phyloP scores from a whole-genome alignment of 2,888 invertebrate species.

The Timandra comae region DNA sequence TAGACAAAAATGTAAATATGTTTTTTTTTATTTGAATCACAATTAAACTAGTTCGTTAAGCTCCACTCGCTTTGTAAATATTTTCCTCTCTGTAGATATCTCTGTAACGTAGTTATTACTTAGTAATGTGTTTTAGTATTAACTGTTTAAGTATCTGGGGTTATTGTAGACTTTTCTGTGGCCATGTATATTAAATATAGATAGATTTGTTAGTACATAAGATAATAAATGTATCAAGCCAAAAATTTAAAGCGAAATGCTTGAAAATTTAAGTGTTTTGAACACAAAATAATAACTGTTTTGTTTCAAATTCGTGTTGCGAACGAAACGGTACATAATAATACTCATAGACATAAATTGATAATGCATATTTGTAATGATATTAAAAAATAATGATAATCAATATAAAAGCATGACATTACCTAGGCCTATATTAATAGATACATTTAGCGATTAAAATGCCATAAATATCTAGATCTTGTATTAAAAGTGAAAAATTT shows the following conservation, averaged over 20 bases:
- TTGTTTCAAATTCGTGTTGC: conserved; percentile 52
- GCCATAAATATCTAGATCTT: conserved; percentile 15
- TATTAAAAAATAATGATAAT: conserved; percentile 11
- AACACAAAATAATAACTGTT: conserved; percentile 55
- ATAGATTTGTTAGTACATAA: conserved; percentile 45
- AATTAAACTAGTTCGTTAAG: conserved; percentile 5
- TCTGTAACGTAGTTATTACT: no score
- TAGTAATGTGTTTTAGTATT: conserved; percentile 20
- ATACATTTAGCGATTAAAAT: conserved; percentile 1
- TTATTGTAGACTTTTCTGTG: conserved; percentile 53
- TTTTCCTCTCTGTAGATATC: conserved; percentile 54
- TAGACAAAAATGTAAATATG: conserved; percentile 15
- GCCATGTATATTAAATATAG: conserved; percentile 58
- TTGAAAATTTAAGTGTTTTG: conserved; percentile 75
- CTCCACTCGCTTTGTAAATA: conserved; percentile 39
- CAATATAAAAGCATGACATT: background rate
- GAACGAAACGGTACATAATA: conserved; percentile 55
- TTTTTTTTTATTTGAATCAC: conserved; percentile 1
- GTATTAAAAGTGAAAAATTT: conserved; percentile 8
- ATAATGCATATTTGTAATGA: conserved; percentile 31
- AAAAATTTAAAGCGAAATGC: conserved; percentile 74
- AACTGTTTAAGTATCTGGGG: conserved; percentile 29
- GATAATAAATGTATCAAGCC: conserved; percentile 67
- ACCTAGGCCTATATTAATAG: conserved; percentile 11
- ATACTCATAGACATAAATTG: conserved; percentile 66